Percentiles rank a stretch among this genome's conserved stretches.
These are phyloP conservation scores for Danio rerio DNA, from an alignment of 2,113 vertebrate species.

Conservation along the genomic window GRCz12tu NC_133187.1:14736001-14736500, in stretches of 20 bases:
- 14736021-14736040: constrained; percentile 98
- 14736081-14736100: constrained; percentile 99
- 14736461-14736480: constrained; percentile 91
- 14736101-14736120: constrained; percentile 98
- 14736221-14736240: constrained; percentile 98
- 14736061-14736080: constrained; percentile 98
- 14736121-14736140: constrained; percentile 99
- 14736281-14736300: constrained; percentile 94
- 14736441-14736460: constrained; percentile 93
- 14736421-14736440: constrained; percentile 97
- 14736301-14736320: constrained; percentile 97
- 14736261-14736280: constrained; percentile 92
- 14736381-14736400: constrained; percentile 89
- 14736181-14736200: constrained; percentile 58
- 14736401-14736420: constrained; percentile 98
- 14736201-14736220: constrained; percentile 91
- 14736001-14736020: constrained; percentile 96
- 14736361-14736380: constrained; percentile 87
- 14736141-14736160: constrained; percentile 97
- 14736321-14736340: constrained; percentile 92
- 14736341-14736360: constrained; percentile 85
- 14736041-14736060: constrained; percentile 96
- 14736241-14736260: constrained; percentile 93
- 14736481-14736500: constrained; percentile 92
- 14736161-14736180: constrained; percentile 78